Evolutionary conservation across 2,113 vertebrate genomes (phyloP), one percentile per base, ranked within the genome.

Genomic region (Dendropsophus ebraccatus): DNA sequence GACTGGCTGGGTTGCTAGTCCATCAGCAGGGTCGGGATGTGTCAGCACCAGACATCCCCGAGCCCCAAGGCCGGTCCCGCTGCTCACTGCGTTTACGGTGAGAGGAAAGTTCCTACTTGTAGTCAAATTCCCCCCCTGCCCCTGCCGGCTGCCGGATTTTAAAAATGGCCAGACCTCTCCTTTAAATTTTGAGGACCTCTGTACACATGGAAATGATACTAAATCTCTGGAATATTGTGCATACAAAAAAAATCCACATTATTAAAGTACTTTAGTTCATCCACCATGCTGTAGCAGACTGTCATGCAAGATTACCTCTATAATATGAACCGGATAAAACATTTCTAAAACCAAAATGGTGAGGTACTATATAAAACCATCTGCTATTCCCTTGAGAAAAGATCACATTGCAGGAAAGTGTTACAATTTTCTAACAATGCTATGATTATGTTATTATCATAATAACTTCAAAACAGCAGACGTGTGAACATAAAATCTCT

Each of bases 371-470:
- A 58, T 72, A 70, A 80, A 70, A 70, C 30, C 62, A 80, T 86
- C 75, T 85, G 84, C 62, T 86, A 69, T 72, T 70, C 76, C 62
- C 60, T 78, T 80, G 75, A 80, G 84, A 86, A 86, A 80, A 72
- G 49, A 79, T 50, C 56, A 76, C 72, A 84, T 70, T 79, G 30
- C 56, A 45, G 62, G 76, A n/a, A 58, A 86, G 62, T 86, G 65
- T 56, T 77, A 86, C 37, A 56, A 80, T 80, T 54, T 47, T 72
- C 70, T 79, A 79, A 86, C 76, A 86, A 86, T 86, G 45, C 30
- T 58, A 80, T 69, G 62, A 86, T 80, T 86, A 78, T 85, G 83
- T 80, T 79, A 86, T 86, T 86, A 79, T 86, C 76, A 67, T 69
- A 79, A 86, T 65, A 86, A 79, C 75, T 67, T 25, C 76, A 72